Base-by-base conservation (phyloP, 2,113 vertebrate species). In the Noctilio leporinus region DNA sequence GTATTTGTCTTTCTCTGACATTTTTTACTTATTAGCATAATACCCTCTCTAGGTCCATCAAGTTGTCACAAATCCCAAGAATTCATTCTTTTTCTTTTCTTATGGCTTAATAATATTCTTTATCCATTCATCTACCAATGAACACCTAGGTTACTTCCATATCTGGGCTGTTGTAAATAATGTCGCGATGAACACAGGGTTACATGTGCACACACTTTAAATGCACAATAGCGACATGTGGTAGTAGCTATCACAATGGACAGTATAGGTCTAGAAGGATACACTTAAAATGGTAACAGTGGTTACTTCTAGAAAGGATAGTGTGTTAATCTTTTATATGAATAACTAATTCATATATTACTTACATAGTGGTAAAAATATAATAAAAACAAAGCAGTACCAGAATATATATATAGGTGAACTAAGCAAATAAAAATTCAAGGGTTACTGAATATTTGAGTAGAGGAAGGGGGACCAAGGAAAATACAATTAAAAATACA, bases 401-500 rank as follows among this genome's bases (percentile, higher is more conserved):
- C 20, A 43, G 57, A 92, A 92, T 28, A 81, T 20, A 59, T 88
- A 72, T 45, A 22, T 10, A n/a, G n/a, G n/a, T n/a, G n/a, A n/a
- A n/a, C n/a, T 65, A 8, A 73, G 15, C 53, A 93, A 95, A 85
- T 28, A 75, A 55, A 19, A 28, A 72, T 49, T 38, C 26, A 38
- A 53, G 22, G 11, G 35, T 40, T 51, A 38, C 7, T 70, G 43
- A 75, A 10, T 19, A 47, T 30, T 16, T 43, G 47, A 26, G 24
- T 77, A 59, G 26, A 78, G 35, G 9, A 82, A 7, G 7, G 30
- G n/a, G 20, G 17, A 62, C 5, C 20, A 40, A 53, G 28, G n/a
- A 89, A 92, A 90, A 65, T 64, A 43, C 92, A 96, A 70, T 53
- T 38, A 47, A 20, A 89, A 82, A 77, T 76, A 73, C 24, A 69